Evolutionary conservation across 1,140 invertebrate genomes (phyloP).

Genomic region (Mycetomoellerius zeteki): DNA sequence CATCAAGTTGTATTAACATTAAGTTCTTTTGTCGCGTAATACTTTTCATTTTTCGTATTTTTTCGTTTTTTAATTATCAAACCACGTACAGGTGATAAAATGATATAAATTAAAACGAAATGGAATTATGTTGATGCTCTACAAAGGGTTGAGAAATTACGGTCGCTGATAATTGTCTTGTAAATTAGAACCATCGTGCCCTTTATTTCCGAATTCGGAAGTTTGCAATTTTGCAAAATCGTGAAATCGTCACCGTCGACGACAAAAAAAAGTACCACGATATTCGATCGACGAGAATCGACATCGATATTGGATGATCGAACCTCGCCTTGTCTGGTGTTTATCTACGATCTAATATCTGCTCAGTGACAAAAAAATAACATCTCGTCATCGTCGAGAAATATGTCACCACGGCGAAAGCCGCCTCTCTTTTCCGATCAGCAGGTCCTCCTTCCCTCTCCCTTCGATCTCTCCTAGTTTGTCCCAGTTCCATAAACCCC

Average conservation of each 20-base stretch:
- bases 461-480: conserved; percentile 20
- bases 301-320: conserved; percentile 33
- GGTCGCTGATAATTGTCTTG: neutral
- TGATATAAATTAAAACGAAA: neutral
- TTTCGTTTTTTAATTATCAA: neutral
- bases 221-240: neutral
- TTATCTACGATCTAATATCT: conserved; percentile 21
- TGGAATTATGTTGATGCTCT: neutral
- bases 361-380: conserved; percentile 42
- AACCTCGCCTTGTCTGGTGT: conserved; percentile 14
- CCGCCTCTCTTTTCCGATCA: conserved; percentile 39
- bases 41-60: neutral
- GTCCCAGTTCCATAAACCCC: neutral
- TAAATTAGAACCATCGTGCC: neutral
- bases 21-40: neutral
- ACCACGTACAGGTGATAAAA: too few relatives aligned
- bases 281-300: conserved; percentile 34
- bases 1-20: neutral
- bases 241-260: conserved; percentile 36
- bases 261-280: conserved; percentile 12
- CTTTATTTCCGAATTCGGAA: conserved; percentile 2
- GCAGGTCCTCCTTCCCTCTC: neutral
- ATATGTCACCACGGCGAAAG: conserved; percentile 36
- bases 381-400: conserved; percentile 25
- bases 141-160: conserved; percentile 11